A percentile compares a stretch with the other conserved stretches of the same genome.
Conservation (phyloP, 2,888 invertebrate species). For the Campoplex capitator region DNA sequence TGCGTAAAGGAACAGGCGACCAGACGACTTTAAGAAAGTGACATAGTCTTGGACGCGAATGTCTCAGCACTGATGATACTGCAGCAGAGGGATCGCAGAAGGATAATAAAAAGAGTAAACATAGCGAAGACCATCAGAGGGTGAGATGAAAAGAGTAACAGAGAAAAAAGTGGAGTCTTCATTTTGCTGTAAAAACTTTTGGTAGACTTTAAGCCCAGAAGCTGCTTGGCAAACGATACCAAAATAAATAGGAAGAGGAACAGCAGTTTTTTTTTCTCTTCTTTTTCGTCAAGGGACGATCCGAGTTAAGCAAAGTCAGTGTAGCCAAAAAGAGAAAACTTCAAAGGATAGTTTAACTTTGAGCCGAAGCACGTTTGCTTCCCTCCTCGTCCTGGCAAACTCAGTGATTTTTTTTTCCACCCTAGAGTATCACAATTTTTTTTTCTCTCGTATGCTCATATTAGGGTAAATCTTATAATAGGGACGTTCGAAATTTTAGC, state of each 20-base stretch:
- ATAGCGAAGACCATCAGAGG: slow-evolving; percentile 11
- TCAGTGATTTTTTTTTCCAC: slow-evolving; percentile 21
- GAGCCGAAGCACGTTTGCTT: slow-evolving; percentile 25
- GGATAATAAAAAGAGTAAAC: slow-evolving; percentile 62
- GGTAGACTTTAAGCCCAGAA: slow-evolving; percentile 32
- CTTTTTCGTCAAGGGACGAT: slow-evolving; percentile 24
- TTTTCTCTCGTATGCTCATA: neutral
- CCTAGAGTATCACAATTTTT: slow-evolving; percentile 22
- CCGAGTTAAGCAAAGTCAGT: slow-evolving; percentile 52
- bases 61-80: slow-evolving; percentile 36
- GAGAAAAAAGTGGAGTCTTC: slow-evolving; percentile 50
- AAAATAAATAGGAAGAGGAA: slow-evolving; percentile 57
- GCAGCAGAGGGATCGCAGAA: slow-evolving; percentile 33
- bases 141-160: slow-evolving; percentile 44
- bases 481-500: neutral
- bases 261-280: slow-evolving; percentile 37
- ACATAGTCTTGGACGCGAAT: slow-evolving; percentile 35
- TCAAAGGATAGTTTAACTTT: slow-evolving; percentile 44
- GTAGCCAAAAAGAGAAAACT: slow-evolving; percentile 40
- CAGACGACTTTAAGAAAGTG: slow-evolving; percentile 56
- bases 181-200: slow-evolving; percentile 57
- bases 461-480: slow-evolving; percentile 4
- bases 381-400: slow-evolving; percentile 35
- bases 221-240: slow-evolving; percentile 57
- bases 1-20: neutral